Evolutionary conservation across 2,113 vertebrate genomes (phyloP), one percentile per base, ranked within the genome.

Genomic region (Hassar affinis): DNA sequence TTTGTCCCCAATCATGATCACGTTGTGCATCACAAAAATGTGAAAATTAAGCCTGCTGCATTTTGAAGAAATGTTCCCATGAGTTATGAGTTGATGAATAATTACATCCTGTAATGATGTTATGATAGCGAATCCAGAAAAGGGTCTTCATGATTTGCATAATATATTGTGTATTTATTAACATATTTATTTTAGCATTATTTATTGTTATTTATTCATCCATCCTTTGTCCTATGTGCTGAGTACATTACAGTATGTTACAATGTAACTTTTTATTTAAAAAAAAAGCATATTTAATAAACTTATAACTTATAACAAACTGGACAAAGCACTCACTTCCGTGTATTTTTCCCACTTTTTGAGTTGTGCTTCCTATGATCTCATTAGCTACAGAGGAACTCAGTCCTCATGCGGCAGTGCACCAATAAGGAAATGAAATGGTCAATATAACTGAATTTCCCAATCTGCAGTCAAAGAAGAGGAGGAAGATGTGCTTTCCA

Each of bases 401-500:
- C 45, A 18, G 47, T 27, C 51, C 74, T 47, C 35, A 75, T 45
- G 49, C 49, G 42, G 35, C 54, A 22, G 35, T 71, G 11, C n/a
- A 59, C 38, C 68, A 72, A 84, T 79, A 78, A 85, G 85, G 81
- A 89, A 87, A 87, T 59, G 81, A 81, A 69, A 77, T 20, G 25
- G 11, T 74, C 71, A 33, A 47, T 30, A 84, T 15, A 18, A 69
- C 79, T 78, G 42, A 90, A 90, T 90, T 89, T 88, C 86, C 85
- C 86, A 88, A 86, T 85, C 56, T 84, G 52, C 35, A 80, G 20
- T 71, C 77, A 56, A 56, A 78, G 61, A 14, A 56, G 49, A 92
- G 84, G 77, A 90, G 92, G 94, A 93, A 94, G 90, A 64, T 92
- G 93, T 94, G 90, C 89, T 94, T 94, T 93, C 92, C 92, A 90